Percentiles rank a stretch among this genome's conserved stretches.
phyloP scores from a whole-genome alignment of 2,888 invertebrate species.

The Emmelina monodactyla region DNA sequence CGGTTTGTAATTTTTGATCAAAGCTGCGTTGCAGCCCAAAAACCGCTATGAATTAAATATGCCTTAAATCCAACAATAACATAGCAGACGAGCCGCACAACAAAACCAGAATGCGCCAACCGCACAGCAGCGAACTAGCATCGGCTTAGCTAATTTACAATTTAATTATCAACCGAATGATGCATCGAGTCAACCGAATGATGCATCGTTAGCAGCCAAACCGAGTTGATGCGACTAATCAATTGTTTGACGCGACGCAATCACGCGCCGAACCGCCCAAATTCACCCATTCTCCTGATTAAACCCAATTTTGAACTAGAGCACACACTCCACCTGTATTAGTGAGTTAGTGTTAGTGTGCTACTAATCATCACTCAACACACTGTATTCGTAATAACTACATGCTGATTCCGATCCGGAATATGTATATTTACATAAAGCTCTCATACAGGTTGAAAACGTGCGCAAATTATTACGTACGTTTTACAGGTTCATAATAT shows the following conservation, averaged over 20 bases:
- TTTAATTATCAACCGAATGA: constrained; percentile 53
- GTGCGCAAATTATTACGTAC: too few species aligned
- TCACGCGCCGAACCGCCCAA: constrained; percentile 23
- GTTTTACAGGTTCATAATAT: too few species aligned
- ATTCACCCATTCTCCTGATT: neutral
- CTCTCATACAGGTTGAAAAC: neutral
- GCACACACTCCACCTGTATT: neutral
- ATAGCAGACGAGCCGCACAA: constrained; percentile 17
- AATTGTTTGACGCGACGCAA: constrained; percentile 63
- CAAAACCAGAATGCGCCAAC: constrained; percentile 21
- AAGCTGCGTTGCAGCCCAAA: constrained; percentile 4
- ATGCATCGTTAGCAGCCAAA: constrained; percentile 66
- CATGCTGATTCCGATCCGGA: neutral
- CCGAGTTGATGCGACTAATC: constrained; percentile 67
- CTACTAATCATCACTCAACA: constrained; percentile 1
- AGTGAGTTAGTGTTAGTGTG: too few species aligned
- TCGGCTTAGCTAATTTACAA: constrained; percentile 64
- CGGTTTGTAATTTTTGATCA: neutral
- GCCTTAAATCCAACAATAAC: neutral
- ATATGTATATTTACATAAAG: neutral
- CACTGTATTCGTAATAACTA: neutral
- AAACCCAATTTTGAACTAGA: neutral
- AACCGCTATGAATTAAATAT: constrained; percentile 5
- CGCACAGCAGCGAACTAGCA: constrained; percentile 38
- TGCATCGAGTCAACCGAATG: too few species aligned